Evolutionary conservation across 1,140 invertebrate species (phyloP), one percentile per base, ranked within the genome.

Genomic region (Drosophila asahinai): DNA sequence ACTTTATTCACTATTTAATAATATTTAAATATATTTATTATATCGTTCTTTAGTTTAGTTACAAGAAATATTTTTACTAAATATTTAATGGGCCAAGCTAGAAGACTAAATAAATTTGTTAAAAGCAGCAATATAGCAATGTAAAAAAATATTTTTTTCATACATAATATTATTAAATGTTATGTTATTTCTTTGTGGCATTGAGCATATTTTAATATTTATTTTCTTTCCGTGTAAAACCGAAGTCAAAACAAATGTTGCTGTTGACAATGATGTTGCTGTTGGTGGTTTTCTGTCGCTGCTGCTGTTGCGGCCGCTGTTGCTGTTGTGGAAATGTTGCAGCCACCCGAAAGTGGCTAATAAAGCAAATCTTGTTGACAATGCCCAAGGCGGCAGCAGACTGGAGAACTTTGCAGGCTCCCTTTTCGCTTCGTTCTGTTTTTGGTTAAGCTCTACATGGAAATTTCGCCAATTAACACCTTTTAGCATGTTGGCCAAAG

Each of bases 401-500:
- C 71, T 42, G 55, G 62, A 82, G 60, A 80, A 48, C 33, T 45
- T 57, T 59, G 74, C 74, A 63, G 47, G 58, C 59, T 49, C 62
- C 61, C 64, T 67, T 80, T 70, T 62, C 55, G 58, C 17, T 64
- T 60, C 19, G 59, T 67, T 79, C 43, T 65, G 52, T 77, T 86
- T 90, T 92, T 79, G 81, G 78, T 80, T 86, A 77, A 78, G 67
- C 86, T 80, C 80, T 80, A 92, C 91, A 92, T 91, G 91, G 83
- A 92, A 92, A 92, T 92, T 92, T 92, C 91, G 91, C 91, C 91
- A 92, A 92, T 92, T 92, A 92, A 92, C 91, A 92, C 91, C 91
- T 92, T 91, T 86, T 91, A 92, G 87, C 91, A 89, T 92, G 91
- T 92, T 92, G 73, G 47, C 67, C 84, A 89, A 89, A 89, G 77